These are phyloP conservation scores for Maylandia zebra DNA, from an alignment of 2,113 vertebrate species.

Conservation along the genomic window DNA sequence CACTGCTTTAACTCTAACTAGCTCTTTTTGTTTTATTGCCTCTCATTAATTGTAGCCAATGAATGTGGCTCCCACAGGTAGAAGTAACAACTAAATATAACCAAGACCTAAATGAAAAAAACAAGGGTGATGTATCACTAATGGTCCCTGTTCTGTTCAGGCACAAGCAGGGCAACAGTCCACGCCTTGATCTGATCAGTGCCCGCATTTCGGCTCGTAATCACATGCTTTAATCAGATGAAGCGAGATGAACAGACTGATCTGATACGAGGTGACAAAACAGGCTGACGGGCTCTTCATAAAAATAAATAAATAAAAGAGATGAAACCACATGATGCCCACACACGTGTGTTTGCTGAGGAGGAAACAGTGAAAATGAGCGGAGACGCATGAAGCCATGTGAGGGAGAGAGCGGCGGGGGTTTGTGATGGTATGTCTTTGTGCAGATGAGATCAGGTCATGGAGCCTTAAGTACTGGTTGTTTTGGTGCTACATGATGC, in stretches of 20 bases:
- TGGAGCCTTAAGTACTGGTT: not conserved
- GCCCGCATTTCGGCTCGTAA: not conserved
- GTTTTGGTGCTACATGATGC: not conserved
- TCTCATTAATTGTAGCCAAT: not conserved
- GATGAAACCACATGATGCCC: slow-evolving; percentile 2
- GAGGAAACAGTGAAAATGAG: not conserved
- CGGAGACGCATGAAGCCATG: not conserved
- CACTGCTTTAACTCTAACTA: not conserved
- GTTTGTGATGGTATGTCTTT: slow-evolving; percentile 29
- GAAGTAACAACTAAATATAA: not conserved
- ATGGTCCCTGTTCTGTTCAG: not conserved
- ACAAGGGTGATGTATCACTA: not conserved
- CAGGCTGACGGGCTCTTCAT: not conserved
- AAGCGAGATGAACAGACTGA: not conserved
- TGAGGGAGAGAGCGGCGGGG: not conserved
- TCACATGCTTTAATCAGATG: not conserved
- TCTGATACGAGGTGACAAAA: slow-evolving; percentile 16
- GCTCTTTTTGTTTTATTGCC: not conserved
- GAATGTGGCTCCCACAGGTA: not conserved
- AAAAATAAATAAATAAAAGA: not conserved
- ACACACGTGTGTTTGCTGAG: not conserved
- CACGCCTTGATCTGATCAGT: not conserved
- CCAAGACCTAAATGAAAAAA: not conserved
- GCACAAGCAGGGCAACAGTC: not conserved
- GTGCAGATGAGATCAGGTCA: slow-evolving; percentile 22